phyloP scores from a whole-genome alignment of 2,797 vertebrate genomes.

The Siniperca undulata region DNA sequence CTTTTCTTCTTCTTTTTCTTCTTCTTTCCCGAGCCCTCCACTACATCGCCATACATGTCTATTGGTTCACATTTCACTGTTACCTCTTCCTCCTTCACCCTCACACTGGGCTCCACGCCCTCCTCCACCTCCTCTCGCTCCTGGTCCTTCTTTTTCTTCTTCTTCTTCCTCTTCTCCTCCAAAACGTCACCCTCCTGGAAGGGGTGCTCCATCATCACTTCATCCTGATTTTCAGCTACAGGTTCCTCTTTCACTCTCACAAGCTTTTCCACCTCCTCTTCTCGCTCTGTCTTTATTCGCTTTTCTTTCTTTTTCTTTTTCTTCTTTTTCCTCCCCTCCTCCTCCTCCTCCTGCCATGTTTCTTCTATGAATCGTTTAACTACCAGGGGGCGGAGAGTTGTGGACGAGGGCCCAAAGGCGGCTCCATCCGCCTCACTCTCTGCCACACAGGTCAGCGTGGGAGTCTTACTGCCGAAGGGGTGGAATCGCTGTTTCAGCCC shows the following conservation, averaged over 20 bases:
- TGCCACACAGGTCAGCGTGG: constrained; percentile 52
- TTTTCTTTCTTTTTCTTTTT: constrained; percentile 77
- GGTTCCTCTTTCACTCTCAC: constrained; percentile 60
- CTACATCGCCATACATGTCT: constrained; percentile 45
- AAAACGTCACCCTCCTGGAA: neutral
- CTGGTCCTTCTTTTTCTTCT: constrained; percentile 72
- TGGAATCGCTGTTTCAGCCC: constrained; percentile 88
- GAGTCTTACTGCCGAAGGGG: constrained; percentile 85
- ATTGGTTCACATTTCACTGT: constrained; percentile 61
- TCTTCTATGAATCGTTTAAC: constrained; percentile 37
- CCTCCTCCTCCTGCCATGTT: neutral
- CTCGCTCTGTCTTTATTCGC: constrained; percentile 60
- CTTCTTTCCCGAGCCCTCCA: constrained; percentile 56
- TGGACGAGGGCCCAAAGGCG: constrained; percentile 41
- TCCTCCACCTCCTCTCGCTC: constrained; percentile 54
- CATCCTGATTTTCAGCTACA: neutral
- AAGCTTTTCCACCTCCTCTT: constrained; percentile 18
- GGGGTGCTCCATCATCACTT: neutral
- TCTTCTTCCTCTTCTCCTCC: constrained; percentile 73
- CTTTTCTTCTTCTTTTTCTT: constrained; percentile 77
- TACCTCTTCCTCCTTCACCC: constrained; percentile 45
- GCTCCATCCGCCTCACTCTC: constrained; percentile 55
- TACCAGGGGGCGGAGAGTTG: constrained; percentile 36
- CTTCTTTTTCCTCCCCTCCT: constrained; percentile 31
- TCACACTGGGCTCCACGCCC: constrained; percentile 49